Base-by-base conservation (phyloP, 2,113 vertebrate genomes). In the Xiphophorus hellerii region DNA sequence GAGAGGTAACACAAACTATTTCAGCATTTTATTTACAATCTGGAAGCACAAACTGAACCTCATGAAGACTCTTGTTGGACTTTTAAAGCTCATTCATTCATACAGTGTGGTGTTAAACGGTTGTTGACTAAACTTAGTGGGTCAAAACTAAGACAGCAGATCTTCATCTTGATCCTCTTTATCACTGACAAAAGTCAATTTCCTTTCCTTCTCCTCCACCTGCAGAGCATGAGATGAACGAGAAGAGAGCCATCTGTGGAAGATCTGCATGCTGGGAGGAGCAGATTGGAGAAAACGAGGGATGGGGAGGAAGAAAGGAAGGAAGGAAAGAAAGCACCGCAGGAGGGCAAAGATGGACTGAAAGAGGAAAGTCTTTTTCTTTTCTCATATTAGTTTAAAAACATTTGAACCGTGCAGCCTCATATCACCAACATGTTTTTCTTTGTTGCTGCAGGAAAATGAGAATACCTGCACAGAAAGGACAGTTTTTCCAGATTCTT, bases 211-310 rank as follows among this genome's bases (percentile, higher is more conserved):
- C 71, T 58, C 37, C 51, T 82, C 73, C 61, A 71, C 84, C 87
- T 64, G 78, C 73, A 12, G 81, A 73, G 84, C 14, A 20, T 74
- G 13, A 39, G 71, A 82, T 29, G 70, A 44, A 70, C 3, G 1
- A 67, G 29, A 30, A 80, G 44, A 73, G 71, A 63, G 77, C 76
- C 84, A 84, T 88, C 84, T 86, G 87, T 84, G 81, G 70, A 58
- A 75, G 67, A 77, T 68, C 63, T 82, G 84, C 87, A 82, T 88
- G 84, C 87, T 86, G 84, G 82, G 73, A 64, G 69, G n/a, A 79
- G 72, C 83, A 86, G 81, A 77, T 77, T 84, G 80, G 14, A 44
- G 17, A 42, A 62, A 48, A 51, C 27, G n/a, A 4, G 35, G 62
- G 48, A 28, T 31, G 29, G 12, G 42, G 39, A 29, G 28, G 29